Conservation (phyloP, 2,888 invertebrate species). For the Volucella zonaria region DNA sequence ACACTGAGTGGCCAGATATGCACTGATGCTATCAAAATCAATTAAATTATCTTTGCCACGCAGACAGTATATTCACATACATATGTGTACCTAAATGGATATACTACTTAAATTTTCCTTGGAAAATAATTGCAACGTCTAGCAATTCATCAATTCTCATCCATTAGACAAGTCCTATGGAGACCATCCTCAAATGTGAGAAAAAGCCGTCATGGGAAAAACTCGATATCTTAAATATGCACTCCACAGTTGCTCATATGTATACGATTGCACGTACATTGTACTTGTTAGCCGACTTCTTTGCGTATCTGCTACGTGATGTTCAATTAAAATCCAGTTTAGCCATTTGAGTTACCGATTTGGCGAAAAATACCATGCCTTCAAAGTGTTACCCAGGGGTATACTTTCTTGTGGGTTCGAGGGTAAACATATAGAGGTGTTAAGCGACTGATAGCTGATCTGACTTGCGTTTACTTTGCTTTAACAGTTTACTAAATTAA, state of each 20-base stretch:
- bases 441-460: constrained; percentile 2
- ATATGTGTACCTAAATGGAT: too few relatives aligned
- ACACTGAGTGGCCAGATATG: too few relatives aligned
- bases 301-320: constrained; percentile 52
- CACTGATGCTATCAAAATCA: too few relatives aligned
- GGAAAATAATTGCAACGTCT: too few relatives aligned
- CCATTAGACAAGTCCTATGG: too few relatives aligned
- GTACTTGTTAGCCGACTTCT: constrained; percentile 38
- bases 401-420: neutral
- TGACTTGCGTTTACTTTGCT: constrained; percentile 11
- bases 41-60: too few relatives aligned
- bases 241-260: constrained; percentile 1
- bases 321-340: constrained; percentile 60
- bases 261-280: constrained; percentile 17
- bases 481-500: constrained; percentile 41
- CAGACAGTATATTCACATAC: too few relatives aligned
- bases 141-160: too few relatives aligned
- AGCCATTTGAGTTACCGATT: constrained; percentile 27
- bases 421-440: neutral
- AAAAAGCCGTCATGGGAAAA: constrained; percentile 5
- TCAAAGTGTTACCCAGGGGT: neutral
- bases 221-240: constrained; percentile 30
- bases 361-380: constrained; percentile 14
- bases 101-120: too few relatives aligned
- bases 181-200: neutral